These are phyloP conservation scores for Vultur gryphus DNA, from an alignment of 2,797 vertebrate genomes.

Conservation along the genomic window DNA sequence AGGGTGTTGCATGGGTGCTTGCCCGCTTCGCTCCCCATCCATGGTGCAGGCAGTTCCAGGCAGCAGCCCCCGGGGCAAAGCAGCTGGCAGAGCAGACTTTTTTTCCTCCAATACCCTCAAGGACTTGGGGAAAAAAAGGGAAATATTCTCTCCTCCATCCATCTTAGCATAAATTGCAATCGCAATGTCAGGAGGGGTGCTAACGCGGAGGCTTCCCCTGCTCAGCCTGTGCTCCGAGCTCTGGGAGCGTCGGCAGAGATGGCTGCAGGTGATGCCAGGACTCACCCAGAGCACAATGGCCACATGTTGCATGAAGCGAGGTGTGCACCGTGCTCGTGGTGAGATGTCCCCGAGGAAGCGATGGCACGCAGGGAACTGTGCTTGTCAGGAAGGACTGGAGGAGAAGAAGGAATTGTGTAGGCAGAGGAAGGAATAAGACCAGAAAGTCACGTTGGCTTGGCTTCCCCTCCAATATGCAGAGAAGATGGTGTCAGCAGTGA, in stretches of 20 bases:
- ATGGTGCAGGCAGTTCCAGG: background rate
- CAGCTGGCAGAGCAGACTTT: background rate
- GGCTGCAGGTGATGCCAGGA: background rate
- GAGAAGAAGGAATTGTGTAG: background rate
- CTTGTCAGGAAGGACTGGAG: background rate
- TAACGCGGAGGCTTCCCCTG: background rate
- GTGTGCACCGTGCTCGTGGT: rapidly evolving
- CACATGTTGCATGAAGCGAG: background rate
- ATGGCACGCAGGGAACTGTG: rapidly evolving
- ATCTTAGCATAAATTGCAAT: background rate
- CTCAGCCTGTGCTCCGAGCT: background rate
- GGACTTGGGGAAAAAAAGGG: background rate
- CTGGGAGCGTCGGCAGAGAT: rapidly evolving
- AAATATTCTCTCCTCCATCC: background rate
- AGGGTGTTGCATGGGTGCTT: background rate
- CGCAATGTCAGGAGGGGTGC: background rate
- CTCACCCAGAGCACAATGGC: rapidly evolving
- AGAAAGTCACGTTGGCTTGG: background rate
- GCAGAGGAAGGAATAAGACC: background rate
- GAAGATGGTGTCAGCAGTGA: constrained; percentile 45
- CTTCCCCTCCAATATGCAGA: background rate
- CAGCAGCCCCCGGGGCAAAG: background rate
- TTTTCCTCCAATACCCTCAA: background rate
- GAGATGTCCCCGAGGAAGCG: background rate
- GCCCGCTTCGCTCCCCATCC: background rate